A percentile compares a stretch with the other conserved stretches of the same genome.
These are phyloP conservation scores for Melanchra persicariae DNA, from an alignment of 2,888 invertebrate species.

Conservation along the genomic window DNA sequence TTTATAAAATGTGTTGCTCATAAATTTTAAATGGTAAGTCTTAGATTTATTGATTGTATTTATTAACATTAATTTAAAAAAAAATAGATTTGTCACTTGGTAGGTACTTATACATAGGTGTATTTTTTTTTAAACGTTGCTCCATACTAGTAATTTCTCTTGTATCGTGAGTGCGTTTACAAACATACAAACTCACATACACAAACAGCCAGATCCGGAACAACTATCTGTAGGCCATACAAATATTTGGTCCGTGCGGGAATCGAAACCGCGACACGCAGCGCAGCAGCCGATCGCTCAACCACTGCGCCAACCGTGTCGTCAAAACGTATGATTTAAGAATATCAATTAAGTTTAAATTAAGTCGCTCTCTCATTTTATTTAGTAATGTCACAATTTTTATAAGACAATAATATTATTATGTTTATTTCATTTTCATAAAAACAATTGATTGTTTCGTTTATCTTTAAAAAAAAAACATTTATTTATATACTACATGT, in stretches of 20 bases:
- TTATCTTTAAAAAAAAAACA: no score
- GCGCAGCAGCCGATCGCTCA: no score
- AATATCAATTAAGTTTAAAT: constrained; percentile 23
- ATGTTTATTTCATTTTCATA: background rate
- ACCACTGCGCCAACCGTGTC: no score
- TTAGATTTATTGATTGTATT: constrained; percentile 38
- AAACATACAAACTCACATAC: no score
- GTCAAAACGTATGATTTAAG: constrained; percentile 26
- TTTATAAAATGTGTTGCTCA: constrained; percentile 48
- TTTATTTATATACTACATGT: background rate
- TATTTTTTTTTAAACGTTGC: no score
- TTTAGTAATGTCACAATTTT: constrained; percentile 3
- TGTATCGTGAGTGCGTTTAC: no score
- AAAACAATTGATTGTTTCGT: background rate
- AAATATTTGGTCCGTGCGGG: no score
- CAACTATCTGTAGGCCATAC: no score
- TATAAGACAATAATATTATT: background rate
- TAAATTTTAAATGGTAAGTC: constrained; percentile 15
- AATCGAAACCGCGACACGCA: no score
- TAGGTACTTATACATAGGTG: no score
- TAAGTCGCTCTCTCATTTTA: background rate
- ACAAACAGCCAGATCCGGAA: no score
- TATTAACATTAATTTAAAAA: constrained; percentile 1
- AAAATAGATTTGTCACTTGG: background rate
- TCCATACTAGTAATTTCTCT: no score